Conservation (phyloP, 2,113 vertebrate genomes). For the Limanda limanda region DNA sequence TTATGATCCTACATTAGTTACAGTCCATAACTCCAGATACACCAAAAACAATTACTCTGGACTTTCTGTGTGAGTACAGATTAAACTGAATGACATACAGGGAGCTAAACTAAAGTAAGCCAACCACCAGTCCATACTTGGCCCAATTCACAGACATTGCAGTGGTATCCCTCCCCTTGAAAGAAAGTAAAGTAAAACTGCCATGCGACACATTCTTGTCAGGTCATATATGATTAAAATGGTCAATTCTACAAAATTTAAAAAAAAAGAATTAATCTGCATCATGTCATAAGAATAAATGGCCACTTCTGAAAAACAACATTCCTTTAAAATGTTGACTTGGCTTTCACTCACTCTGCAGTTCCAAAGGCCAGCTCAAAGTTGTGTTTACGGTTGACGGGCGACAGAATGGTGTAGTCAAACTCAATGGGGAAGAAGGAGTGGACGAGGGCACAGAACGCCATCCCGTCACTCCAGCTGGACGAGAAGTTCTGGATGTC, state of each 20-base stretch:
- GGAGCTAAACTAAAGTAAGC: too few relatives aligned
- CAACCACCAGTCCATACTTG: too few relatives aligned
- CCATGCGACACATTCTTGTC: neutral
- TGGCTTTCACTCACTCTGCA: conserved; percentile 89
- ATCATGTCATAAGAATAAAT: neutral
- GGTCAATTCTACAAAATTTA: neutral
- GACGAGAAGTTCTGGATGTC: conserved; percentile 99
- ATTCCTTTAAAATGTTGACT: neutral
- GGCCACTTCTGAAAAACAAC: too few relatives aligned
- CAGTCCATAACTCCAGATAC: too few relatives aligned
- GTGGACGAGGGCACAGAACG: conserved; percentile 96
- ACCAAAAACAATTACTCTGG: too few relatives aligned
- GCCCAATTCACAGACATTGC: too few relatives aligned
- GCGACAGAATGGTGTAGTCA: conserved; percentile 89
- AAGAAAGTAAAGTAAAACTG: too few relatives aligned
- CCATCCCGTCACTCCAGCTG: conserved; percentile 98
- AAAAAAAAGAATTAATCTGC: neutral
- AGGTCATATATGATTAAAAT: neutral
- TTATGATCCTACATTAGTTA: too few relatives aligned
- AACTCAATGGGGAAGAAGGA: conserved; percentile 97
- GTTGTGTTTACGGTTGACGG: conserved; percentile 90
- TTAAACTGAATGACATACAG: too few relatives aligned
- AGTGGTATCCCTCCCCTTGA: too few relatives aligned
- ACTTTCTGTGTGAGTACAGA: too few relatives aligned
- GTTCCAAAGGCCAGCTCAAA: conserved; percentile 94